Percentiles rank a stretch among this genome's conserved stretches.
Conservation (phyloP, 2,113 vertebrate species). For the Columba janthina region DNA sequence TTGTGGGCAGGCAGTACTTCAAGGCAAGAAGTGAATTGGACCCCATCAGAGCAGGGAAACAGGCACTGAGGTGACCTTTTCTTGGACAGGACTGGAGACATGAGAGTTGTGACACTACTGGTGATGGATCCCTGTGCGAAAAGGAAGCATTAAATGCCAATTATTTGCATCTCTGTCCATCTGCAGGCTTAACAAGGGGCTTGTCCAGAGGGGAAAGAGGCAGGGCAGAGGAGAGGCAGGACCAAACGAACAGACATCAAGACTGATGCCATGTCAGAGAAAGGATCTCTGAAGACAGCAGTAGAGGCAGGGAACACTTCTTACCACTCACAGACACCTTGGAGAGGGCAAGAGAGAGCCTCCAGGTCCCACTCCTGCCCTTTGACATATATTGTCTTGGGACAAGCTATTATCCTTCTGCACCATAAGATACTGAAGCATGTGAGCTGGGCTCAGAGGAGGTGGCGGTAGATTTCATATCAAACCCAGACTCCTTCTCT, state of each 20-base stretch:
- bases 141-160: background rate
- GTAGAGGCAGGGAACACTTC: background rate
- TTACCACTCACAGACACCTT: rapidly evolving
- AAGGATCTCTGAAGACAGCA: background rate
- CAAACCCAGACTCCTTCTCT: constrained; percentile 4
- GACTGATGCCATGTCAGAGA: rapidly evolving
- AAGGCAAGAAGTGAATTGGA: background rate
- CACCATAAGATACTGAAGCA: background rate
- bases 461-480: background rate
- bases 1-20: background rate
- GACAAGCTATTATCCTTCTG: background rate
- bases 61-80: background rate
- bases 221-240: background rate
- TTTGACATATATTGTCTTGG: background rate
- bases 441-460: background rate
- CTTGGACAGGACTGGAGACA: background rate
- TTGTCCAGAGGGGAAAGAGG: background rate
- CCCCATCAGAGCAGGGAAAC: background rate
- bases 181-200: background rate
- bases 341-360: background rate
- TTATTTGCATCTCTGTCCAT: background rate
- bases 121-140: background rate
- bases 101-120: background rate
- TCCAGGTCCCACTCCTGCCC: background rate
- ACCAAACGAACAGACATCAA: rapidly evolving